Base-by-base conservation (phyloP, 2,888 invertebrate species). In the Herminia tarsipennalis region DNA sequence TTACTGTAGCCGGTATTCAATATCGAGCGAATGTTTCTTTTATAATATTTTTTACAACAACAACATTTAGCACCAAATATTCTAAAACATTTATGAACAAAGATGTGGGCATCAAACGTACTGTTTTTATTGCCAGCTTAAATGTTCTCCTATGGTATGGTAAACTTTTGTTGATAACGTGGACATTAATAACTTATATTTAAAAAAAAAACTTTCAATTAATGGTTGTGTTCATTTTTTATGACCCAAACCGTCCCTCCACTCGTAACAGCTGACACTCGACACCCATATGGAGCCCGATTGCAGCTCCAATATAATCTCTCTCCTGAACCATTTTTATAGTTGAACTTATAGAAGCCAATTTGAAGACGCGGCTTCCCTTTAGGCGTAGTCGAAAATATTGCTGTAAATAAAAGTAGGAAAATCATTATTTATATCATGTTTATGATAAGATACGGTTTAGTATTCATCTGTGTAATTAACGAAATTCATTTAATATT, bases 291-390 rank as follows among this genome's bases (percentile, higher is more conserved):
- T 10, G 46, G 46, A 2, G 42, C 41, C 16, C 48, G 32, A 13
- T 47, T 52, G 29, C 61, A 62, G 5, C 46, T 18, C 61, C 55
- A 62, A 28, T 57, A 57, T 0, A 32, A 27, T 14, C 43, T 37
- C 1, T 46, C 35, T 1, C 30, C 39, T 2, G 13, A n/a, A 3
- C 39, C 29, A 5, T 43, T 29, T 24, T 58, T 52, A 6, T 41
- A 22, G 8, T 56, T 45, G 10, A 34, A 58, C 20, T 33, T 38
- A 16, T 3, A 21, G 12, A 4, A 22, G 8, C 33, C 44, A 16
- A 30, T 22, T 16, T 28, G 12, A 12, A 48, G 33, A 28, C 27
- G 9, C 1, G 47, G 42, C 4, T 20, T 28, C 10, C 47, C 47
- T 34, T 12, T 45, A 1, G 5, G 22, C 16, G 40, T 46, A 1